Conservation (phyloP, 35 echinoderm and acorn worm species). For the Apostichopus californicus region DNA sequence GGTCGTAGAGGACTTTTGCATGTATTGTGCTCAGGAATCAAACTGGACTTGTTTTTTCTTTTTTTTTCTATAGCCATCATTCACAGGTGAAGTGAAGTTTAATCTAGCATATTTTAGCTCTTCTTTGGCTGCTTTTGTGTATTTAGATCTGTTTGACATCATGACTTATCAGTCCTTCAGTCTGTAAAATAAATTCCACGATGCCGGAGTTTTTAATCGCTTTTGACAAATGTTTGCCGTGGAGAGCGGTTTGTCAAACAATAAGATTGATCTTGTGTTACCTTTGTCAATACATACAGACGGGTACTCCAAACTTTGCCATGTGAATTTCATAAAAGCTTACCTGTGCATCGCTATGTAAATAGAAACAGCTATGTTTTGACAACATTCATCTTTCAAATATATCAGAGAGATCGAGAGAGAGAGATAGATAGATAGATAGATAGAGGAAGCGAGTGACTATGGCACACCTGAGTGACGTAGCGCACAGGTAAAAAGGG, state of each 20-base stretch:
- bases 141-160: background rate
- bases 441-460: no score
- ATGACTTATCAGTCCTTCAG: slow-evolving; percentile 27
- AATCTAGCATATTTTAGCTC: background rate
- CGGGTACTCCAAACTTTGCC: slow-evolving; percentile 35
- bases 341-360: slow-evolving; percentile 38
- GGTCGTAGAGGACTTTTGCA: no score
- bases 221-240: slow-evolving; percentile 49
- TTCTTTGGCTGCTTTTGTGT: background rate
- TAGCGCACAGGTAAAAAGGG: slow-evolving; percentile 18
- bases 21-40: no score
- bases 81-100: slow-evolving; percentile 1
- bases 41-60: no score
- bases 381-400: slow-evolving; percentile 20
- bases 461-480: slow-evolving; percentile 20
- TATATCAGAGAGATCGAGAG: background rate
- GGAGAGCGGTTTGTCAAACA: slow-evolving; percentile 49
- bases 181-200: slow-evolving; percentile 10
- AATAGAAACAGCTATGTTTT: slow-evolving; percentile 48
- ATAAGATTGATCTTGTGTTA: slow-evolving; percentile 38
- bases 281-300: slow-evolving; percentile 33
- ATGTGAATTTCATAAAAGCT: slow-evolving; percentile 43
- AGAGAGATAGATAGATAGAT: no score
- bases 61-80: background rate
- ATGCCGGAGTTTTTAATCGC: slow-evolving; percentile 21